Evolutionary conservation across 2,113 vertebrate genomes (phyloP).

Genomic region (Gulo gulo): DNA sequence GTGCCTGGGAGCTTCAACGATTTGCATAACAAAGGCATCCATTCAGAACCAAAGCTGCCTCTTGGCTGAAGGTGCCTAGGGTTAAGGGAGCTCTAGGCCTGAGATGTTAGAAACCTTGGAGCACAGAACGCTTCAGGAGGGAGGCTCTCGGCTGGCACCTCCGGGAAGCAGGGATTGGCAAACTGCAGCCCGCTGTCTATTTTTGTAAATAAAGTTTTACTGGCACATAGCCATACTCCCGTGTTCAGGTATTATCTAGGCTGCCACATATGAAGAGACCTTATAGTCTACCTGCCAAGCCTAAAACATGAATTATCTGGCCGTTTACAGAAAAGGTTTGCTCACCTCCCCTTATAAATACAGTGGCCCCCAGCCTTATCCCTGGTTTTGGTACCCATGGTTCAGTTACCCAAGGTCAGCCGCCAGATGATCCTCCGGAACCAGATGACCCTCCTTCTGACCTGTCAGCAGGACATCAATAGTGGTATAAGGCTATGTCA

Average conservation of each 20-base stretch:
- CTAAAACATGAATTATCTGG: background rate
- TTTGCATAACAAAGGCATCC: background rate
- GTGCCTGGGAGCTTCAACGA: background rate
- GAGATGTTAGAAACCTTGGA: too few relatives aligned
- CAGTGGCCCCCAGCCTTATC: background rate
- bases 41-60: background rate
- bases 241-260: background rate
- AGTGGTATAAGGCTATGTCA: background rate
- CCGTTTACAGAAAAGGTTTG: background rate
- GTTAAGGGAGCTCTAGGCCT: background rate
- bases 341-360: background rate
- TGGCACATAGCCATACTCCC: background rate
- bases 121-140: too few relatives aligned
- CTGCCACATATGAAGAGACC: background rate
- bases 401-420: background rate
- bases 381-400: background rate
- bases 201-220: background rate
- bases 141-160: fast-evolving
- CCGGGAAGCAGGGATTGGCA: background rate
- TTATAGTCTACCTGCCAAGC: fast-evolving
- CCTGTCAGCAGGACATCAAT: background rate
- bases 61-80: background rate
- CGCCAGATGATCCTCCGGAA: background rate
- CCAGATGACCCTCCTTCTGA: background rate
- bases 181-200: too few relatives aligned